phyloP scores from a whole-genome alignment of 1,140 invertebrate species.

The Stratiolaelaps scimitus region DNA sequence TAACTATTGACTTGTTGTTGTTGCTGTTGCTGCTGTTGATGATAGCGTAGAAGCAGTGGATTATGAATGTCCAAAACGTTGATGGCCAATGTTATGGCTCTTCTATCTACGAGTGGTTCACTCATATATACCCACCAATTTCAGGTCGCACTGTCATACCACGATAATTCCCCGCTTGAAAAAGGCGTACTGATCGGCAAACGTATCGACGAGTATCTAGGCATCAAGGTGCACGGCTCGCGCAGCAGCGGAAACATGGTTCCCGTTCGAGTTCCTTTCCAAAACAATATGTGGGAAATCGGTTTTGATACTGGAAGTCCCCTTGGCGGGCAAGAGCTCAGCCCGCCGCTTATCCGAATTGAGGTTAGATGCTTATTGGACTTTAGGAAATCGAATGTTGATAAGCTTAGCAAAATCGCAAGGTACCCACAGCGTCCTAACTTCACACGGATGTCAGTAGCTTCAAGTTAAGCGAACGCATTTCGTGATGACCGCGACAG shows the following conservation, averaged over 20 bases:
- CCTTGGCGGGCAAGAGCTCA: conserved; percentile 30
- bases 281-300: conserved; percentile 57
- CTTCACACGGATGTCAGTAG: no score
- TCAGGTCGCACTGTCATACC: conserved; percentile 58
- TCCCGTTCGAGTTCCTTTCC: conserved; percentile 31
- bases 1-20: no score
- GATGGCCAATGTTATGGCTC: no score
- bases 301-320: conserved; percentile 49
- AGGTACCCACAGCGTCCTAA: no score
- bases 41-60: no score
- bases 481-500: no score
- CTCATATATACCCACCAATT: conserved; percentile 36
- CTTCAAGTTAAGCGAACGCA: no score
- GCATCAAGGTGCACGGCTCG: conserved; percentile 8
- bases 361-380: background rate
- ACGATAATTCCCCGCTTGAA: conserved; percentile 57
- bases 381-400: background rate
- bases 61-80: no score
- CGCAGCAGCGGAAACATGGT: background rate
- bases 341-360: conserved; percentile 19
- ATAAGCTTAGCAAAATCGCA: no score
- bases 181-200: background rate
- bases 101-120: no score
- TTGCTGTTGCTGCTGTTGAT: no score
- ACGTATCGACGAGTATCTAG: conserved; percentile 13